Evolutionary conservation across 2,113 vertebrate species (phyloP), one percentile per base, ranked within the genome.

Genomic region (Chamaea fasciata): DNA sequence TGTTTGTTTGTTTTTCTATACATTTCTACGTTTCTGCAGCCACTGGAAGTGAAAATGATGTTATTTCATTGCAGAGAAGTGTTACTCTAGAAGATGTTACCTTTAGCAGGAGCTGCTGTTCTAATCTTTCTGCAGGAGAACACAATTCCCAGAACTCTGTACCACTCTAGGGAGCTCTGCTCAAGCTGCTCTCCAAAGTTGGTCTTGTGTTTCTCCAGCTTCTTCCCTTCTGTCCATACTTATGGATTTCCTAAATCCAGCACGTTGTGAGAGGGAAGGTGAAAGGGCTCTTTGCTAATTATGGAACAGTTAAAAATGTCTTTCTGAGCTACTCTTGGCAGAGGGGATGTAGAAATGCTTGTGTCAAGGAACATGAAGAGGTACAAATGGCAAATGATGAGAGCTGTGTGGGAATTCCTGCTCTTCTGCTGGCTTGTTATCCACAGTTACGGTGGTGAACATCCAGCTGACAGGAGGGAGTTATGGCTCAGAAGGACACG

Each of bases 361-460:
- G 57, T 47, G 10, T 13, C 0, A 0, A 30, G 0, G 4, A 17
- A 50, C 71, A 64, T 33, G 8, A 59, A 63, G 75, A 85, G 30
- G 15, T 31, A 24, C 13, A 80, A 88, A 37, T 44, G 31, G 41
- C 19, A 83, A 64, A 69, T 65, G 21, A 26, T 50, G 49, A 50
- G 24, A 50, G 24, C 24, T 26, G 2, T 23, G 47, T 68, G 53
- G 30, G 27, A 87, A 63, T 67, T 78, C 0, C 1, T 74, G 41
- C 28, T 77, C 16, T 39, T 64, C 57, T 83, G 39, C 76, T 74
- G 55, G 3, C n/a, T 56, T 44, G 23, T 31, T 52, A 1, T 47
- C 35, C 9, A 24, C 17, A 30, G 23, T 52, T 39, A 30, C 5
- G 31, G 44, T 39, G 68, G 24, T 18, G 41, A 77, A 18, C 35